phyloP scores from a whole-genome alignment of 2,888 invertebrate genomes.

The Poecilobothrus nobilitatus region DNA sequence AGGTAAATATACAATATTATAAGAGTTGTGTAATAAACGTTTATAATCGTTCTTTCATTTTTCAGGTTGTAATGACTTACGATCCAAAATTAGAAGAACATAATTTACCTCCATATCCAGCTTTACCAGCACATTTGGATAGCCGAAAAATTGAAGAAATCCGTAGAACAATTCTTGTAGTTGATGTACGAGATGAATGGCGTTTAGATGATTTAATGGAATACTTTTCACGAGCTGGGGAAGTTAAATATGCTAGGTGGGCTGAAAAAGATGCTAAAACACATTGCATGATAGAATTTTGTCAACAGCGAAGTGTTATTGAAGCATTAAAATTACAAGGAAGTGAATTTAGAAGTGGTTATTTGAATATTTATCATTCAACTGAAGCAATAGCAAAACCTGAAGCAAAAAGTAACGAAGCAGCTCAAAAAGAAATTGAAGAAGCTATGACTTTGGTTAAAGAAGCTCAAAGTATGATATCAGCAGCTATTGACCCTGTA shows the following conservation, averaged over 20 bases:
- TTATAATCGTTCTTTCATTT: conserved; percentile 12
- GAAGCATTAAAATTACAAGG: conserved; percentile 81
- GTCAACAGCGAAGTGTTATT: conserved; percentile 81
- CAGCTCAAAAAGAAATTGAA: conserved; percentile 90
- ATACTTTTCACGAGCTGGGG: conserved; percentile 77
- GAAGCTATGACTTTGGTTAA: conserved; percentile 95
- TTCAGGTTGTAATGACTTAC: conserved; percentile 67
- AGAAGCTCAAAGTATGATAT: conserved; percentile 90
- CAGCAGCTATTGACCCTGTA: conserved; percentile 87
- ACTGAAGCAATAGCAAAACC: conserved; percentile 87
- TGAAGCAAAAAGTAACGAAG: conserved; percentile 90
- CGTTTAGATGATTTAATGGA: conserved; percentile 80
- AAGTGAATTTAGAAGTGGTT: conserved; percentile 61
- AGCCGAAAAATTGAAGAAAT: conserved; percentile 91
- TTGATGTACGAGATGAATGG: conserved; percentile 64
- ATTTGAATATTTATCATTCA: conserved; percentile 72
- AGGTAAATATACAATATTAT: conserved; percentile 40
- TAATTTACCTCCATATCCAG: conserved; percentile 84
- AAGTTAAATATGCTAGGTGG: conserved; percentile 90
- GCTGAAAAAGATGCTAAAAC: conserved; percentile 73
- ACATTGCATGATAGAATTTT: conserved; percentile 86
- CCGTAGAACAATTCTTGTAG: conserved; percentile 79
- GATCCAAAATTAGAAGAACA: conserved; percentile 79
- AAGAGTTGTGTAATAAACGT: background rate
- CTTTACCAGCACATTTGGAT: conserved; percentile 78